Conservation (phyloP, 2,888 invertebrate species). For the Leptothorax acervorum region DNA sequence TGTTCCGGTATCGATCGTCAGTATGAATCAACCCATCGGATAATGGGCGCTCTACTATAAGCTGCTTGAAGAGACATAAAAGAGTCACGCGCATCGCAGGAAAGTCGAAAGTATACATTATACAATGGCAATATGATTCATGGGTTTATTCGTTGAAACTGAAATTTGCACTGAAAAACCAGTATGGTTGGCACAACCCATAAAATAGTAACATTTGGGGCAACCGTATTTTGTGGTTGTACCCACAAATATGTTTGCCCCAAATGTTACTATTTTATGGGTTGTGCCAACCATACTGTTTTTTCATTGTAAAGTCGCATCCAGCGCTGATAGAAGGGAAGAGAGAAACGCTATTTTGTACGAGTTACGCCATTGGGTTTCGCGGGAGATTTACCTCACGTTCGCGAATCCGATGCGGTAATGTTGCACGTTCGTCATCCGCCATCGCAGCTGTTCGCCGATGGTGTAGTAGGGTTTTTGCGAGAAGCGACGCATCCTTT, state of each 20-base stretch:
- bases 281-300: too few relatives aligned
- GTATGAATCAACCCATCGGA: background rate
- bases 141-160: background rate
- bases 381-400: constrained; percentile 79
- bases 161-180: background rate
- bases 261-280: too few relatives aligned
- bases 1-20: constrained; percentile 4
- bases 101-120: background rate
- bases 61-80: background rate
- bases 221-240: too few relatives aligned
- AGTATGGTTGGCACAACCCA: too few relatives aligned
- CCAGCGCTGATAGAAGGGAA: background rate
- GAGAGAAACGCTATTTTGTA: too few relatives aligned
- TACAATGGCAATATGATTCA: background rate
- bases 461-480: constrained; percentile 78
- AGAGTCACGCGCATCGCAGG: background rate
- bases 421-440: constrained; percentile 83
- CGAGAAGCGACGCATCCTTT: constrained; percentile 76
- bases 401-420: constrained; percentile 81
- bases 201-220: too few relatives aligned
- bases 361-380: constrained; percentile 4
- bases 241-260: too few relatives aligned
- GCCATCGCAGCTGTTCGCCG: constrained; percentile 82
- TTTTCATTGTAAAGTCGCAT: background rate
- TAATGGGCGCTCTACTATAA: background rate